Evolutionary conservation across 2,113 vertebrate genomes (phyloP).

Genomic region (Phocoena sinus): DNA sequence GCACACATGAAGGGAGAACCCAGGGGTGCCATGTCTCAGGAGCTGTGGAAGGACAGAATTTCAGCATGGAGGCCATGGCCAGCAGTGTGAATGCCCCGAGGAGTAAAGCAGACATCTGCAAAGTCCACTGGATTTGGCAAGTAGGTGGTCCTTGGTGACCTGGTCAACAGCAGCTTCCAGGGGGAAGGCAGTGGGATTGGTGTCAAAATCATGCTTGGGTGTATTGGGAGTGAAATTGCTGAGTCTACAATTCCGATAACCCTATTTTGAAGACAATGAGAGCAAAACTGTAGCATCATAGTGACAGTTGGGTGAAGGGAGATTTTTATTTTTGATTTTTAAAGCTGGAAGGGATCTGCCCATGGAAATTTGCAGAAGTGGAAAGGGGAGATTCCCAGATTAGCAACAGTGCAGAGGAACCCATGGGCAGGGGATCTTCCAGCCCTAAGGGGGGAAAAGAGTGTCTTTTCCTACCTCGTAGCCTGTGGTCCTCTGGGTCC

Average conservation of each 20-base stretch:
- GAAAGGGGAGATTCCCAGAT: not conserved
- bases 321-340: not conserved
- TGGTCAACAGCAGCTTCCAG: not conserved
- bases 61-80: not conserved
- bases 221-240: not conserved
- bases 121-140: not conserved
- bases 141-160: not conserved
- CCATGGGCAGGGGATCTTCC: not conserved
- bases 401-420: not conserved
- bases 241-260: not conserved
- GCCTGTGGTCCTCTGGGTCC: not conserved
- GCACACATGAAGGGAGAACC: not conserved
- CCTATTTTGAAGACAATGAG: not conserved
- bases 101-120: not conserved
- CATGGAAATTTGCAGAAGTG: not conserved
- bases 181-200: accelerated
- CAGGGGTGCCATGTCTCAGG: not conserved
- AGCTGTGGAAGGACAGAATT: not conserved
- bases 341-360: not conserved
- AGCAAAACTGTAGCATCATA: not conserved
- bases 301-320: not conserved
- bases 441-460: accelerated
- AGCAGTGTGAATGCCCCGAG: accelerated
- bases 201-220: not conserved
- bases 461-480: too few relatives aligned